Conservation (phyloP, 2,113 vertebrate genomes). For the Austrofundulus limnaeus region DNA sequence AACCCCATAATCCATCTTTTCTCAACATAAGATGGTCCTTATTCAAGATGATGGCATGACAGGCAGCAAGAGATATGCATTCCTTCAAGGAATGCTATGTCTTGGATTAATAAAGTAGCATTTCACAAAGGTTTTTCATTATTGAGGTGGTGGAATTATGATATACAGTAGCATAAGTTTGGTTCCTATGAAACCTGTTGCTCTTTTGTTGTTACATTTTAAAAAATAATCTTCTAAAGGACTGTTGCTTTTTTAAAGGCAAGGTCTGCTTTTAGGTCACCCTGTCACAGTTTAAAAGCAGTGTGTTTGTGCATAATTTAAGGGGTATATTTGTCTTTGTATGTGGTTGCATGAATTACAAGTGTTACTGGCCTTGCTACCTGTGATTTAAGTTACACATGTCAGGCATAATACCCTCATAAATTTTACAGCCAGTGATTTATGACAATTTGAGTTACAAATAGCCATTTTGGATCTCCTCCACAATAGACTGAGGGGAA, state of each 20-base stretch:
- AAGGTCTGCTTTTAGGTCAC: too few relatives aligned
- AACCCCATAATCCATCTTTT: too few relatives aligned
- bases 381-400: slow-evolving; percentile 42
- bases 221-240: too few relatives aligned
- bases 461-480: not conserved
- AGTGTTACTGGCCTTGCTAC: slow-evolving; percentile 25
- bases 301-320: not conserved
- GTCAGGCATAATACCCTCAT: slow-evolving; percentile 27
- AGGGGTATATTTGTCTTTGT: slow-evolving; percentile 10
- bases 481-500: not conserved
- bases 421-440: slow-evolving; percentile 44
- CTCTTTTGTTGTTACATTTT: too few relatives aligned
- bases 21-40: too few relatives aligned
- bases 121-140: slow-evolving; percentile 22
- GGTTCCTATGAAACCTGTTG: too few relatives aligned
- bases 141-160: slow-evolving; percentile 13
- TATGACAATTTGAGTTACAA: slow-evolving; percentile 37
- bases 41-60: too few relatives aligned
- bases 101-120: too few relatives aligned
- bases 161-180: not conserved
- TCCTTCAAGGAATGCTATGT: too few relatives aligned
- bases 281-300: not conserved
- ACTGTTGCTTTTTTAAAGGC: too few relatives aligned
- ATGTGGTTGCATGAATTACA: too few relatives aligned
- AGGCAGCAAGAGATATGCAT: too few relatives aligned